Evolutionary conservation across 2,113 vertebrate species (phyloP).

Genomic region (Amia ocellicauda): DNA sequence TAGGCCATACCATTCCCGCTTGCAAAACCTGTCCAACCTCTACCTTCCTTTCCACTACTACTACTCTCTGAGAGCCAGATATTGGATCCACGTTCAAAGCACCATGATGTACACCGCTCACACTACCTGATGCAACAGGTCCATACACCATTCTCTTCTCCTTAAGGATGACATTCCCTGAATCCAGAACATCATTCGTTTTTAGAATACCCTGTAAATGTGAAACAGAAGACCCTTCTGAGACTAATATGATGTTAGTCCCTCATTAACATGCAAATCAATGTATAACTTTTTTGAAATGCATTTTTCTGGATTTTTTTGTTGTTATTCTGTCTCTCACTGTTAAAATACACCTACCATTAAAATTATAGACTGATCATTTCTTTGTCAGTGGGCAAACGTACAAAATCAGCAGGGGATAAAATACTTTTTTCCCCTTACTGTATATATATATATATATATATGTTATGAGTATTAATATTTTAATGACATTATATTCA

Average conservation of each 20-base stretch:
- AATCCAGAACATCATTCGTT: background rate
- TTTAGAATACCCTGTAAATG: background rate
- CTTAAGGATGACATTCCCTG: conserved; percentile 62
- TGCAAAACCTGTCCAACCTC: conserved; percentile 54
- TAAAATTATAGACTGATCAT: no score
- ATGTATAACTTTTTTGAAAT: no score
- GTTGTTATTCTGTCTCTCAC: no score
- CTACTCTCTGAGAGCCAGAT: conserved; percentile 49
- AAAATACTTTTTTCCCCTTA: no score
- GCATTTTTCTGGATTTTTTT: no score
- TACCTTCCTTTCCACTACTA: conserved; percentile 63
- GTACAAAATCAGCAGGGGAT: no score
- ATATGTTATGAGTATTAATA: no score
- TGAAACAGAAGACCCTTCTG: background rate
- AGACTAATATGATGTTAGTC: conserved; percentile 1
- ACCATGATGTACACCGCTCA: background rate
- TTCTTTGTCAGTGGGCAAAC: no score
- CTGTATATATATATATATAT: no score
- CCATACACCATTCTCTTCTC: conserved; percentile 63
- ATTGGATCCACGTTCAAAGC: background rate
- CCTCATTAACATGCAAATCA: no score
- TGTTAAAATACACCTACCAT: no score
- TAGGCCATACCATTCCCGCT: background rate
- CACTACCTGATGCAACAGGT: conserved; percentile 38
- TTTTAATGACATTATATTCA: background rate